Evolutionary conservation across 1,140 invertebrate genomes (phyloP).

Genomic region (Dinothrombium tinctorium): DNA sequence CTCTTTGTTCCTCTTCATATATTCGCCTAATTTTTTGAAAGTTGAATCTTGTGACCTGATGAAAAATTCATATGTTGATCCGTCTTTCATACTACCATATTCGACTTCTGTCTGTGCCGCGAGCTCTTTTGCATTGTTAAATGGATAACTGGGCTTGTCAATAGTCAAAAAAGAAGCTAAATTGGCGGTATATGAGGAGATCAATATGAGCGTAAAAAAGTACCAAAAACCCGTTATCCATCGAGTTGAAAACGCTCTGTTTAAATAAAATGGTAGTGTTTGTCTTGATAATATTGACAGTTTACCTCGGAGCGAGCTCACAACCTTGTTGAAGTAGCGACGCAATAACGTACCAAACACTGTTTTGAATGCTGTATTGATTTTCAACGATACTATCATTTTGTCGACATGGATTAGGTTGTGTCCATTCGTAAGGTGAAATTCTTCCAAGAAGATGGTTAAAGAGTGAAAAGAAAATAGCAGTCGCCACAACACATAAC

Average conservation of each 20-base stretch:
- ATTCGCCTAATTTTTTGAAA: conserved; percentile 16
- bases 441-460: conserved; percentile 85
- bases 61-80: conserved; percentile 75
- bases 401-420: conserved; percentile 48
- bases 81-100: conserved; percentile 74
- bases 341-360: conserved; percentile 53
- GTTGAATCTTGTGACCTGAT: conserved; percentile 21
- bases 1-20: conserved; percentile 16
- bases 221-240: conserved; percentile 28
- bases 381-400: conserved; percentile 44
- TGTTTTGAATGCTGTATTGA: conserved; percentile 78
- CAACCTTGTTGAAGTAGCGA: conserved; percentile 50
- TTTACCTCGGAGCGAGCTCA: conserved; percentile 40
- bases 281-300: too few species aligned
- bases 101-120: conserved; percentile 46
- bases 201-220: conserved; percentile 33
- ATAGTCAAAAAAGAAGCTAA: conserved; percentile 79
- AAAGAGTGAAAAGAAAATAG: conserved; percentile 74
- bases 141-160: conserved; percentile 40
- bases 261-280: too few species aligned
- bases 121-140: conserved; percentile 63
- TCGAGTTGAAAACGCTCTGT: conserved; percentile 23
- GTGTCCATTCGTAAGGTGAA: conserved; percentile 95
- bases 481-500: conserved; percentile 76
- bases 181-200: conserved; percentile 48